Base-by-base conservation (phyloP, 2,797 vertebrate species). In the Hippoglossus hippoglossus region DNA sequence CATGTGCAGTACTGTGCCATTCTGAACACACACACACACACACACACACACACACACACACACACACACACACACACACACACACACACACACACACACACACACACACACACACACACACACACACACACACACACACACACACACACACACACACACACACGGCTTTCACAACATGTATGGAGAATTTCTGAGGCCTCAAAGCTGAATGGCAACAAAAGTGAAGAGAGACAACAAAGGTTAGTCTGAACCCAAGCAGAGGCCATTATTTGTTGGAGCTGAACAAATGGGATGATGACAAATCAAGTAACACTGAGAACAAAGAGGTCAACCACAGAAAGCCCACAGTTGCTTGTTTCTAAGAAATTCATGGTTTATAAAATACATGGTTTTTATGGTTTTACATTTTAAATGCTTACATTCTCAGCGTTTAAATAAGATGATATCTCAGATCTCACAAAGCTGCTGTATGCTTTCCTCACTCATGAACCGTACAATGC, bases 211-310 rank as follows among this genome's bases (percentile, higher is more conserved):
- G 39, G 50, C 26, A 69, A 87, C 75, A 83, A 82, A 82, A 44
- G 36, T 31, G 50, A 67, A 77, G 80, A 66, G 68, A 56, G 53
- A n/a, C 13, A 72, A 84, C 81, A 88, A 86, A 84, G 80, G 69
- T 66, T 51, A 36, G 31, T 19, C 49, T 34, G 5, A 59, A 60
- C 28, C 53, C 62, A 66, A 71, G 65, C 69, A 18, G 41, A 39
- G 41, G 31, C 57, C 39, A 63, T 73, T 63, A 71, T 64, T 50
- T 36, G 46, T 71, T 26, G 19, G 50, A 21, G 36, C 3, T 57
- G 44, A 85, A 60, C 55, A 72, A 60, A 18, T 10, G 41, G 50
- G 49, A 67, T 74, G 53, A 73, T 71, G 64, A 75, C 78, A 85
- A 81, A 78, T 78, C 72, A 69, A 36, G 50, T 18, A 39, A 44